Conservation (phyloP, 1,140 invertebrate genomes). For the Carposina sasakii region DNA sequence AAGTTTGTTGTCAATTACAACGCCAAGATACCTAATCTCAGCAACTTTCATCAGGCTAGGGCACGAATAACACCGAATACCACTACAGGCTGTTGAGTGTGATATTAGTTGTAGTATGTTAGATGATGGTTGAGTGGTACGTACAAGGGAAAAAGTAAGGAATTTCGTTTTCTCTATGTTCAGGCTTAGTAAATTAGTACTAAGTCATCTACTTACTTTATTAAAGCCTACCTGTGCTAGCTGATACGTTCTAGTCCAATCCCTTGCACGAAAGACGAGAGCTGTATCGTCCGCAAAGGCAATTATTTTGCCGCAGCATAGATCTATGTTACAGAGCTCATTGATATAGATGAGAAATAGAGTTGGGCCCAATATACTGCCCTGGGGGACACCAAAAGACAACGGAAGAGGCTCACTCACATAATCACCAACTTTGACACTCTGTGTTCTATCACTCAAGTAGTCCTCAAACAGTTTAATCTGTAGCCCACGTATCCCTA, state of each 20-base stretch:
- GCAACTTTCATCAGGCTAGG: neutral
- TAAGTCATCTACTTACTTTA: neutral
- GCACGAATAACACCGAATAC: neutral
- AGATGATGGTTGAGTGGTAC: neutral
- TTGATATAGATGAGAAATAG: conserved; percentile 6
- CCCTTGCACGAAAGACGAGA: neutral
- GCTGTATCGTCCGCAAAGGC: neutral
- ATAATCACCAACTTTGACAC: conserved; percentile 6
- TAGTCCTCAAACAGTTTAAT: conserved; percentile 1
- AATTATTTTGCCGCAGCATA: neutral
- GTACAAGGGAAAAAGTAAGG: neutral
- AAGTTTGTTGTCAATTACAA: neutral
- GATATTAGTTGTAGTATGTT: neutral
- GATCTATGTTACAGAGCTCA: neutral
- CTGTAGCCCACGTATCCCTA: conserved; percentile 9
- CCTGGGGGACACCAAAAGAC: conserved; percentile 7
- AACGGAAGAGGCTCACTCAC: neutral
- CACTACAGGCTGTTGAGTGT: neutral
- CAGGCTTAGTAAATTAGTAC: neutral
- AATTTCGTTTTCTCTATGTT: neutral
- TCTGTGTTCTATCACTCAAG: neutral
- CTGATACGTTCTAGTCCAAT: neutral
- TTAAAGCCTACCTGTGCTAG: neutral
- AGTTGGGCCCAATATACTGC: conserved; percentile 9
- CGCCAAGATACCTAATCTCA: neutral